These are phyloP conservation scores for Ptychochromis oligacanthus DNA, from an alignment of 2,113 vertebrate species.

Conservation along the genomic window DNA sequence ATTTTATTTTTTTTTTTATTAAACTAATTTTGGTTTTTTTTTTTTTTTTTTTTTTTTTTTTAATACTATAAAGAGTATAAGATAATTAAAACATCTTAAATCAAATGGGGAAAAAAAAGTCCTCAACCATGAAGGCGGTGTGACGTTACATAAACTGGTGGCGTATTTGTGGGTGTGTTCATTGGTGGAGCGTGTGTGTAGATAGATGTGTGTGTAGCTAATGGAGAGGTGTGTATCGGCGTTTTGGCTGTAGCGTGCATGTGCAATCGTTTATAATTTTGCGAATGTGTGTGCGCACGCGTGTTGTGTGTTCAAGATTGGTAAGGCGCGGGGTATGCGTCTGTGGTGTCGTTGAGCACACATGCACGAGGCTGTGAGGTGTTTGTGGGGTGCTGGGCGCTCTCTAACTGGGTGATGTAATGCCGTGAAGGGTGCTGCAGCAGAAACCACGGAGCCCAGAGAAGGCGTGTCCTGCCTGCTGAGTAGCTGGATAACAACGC, in stretches of 20 bases:
- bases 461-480: conserved; percentile 73
- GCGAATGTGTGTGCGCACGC: background rate
- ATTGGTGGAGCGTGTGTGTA: background rate
- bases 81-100: background rate
- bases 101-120: background rate
- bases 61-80: background rate
- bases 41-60: conserved; percentile 13
- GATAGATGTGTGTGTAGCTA: background rate
- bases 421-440: conserved; percentile 75
- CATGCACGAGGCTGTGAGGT: background rate
- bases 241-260: background rate
- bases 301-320: background rate
- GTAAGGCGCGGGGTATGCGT: background rate
- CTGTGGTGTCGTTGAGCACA: conserved; percentile 13
- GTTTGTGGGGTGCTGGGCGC: conserved; percentile 51
- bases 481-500: conserved; percentile 66
- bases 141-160: conserved; percentile 45
- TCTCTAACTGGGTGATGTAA: conserved; percentile 73
- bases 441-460: conserved; percentile 64
- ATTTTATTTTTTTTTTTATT: too few relatives aligned
- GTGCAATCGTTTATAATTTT: background rate
- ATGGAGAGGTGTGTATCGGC: background rate
- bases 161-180: conserved; percentile 38
- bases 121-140: background rate
- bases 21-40: background rate